Conservation (phyloP, 2,888 invertebrate genomes). For the Tiliacea aurago region DNA sequence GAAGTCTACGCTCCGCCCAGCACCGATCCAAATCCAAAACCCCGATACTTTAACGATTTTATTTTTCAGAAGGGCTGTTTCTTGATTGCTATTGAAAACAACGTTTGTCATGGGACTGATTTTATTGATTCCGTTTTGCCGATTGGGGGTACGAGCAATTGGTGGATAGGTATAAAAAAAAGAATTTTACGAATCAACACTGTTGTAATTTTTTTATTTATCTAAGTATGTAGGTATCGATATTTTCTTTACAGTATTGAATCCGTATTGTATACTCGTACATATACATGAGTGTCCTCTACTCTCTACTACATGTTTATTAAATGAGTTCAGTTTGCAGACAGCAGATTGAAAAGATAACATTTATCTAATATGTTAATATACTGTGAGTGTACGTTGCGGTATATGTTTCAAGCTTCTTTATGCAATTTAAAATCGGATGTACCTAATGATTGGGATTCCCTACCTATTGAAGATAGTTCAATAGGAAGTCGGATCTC, state of each 20-base stretch:
- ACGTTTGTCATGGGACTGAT: not conserved
- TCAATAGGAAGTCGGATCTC: not conserved
- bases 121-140: not conserved
- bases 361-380: conserved; percentile 46
- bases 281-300: not conserved
- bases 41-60: no score
- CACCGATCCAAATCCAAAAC: no score
- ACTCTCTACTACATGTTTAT: conserved; percentile 32
- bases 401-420: conserved; percentile 3
- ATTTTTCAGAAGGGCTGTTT: not conserved
- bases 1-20: no score
- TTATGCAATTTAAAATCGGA: not conserved
- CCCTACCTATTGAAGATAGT: not conserved
- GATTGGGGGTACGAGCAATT: not conserved
- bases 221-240: not conserved
- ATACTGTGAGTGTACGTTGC: not conserved
- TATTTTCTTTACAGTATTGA: not conserved
- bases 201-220: not conserved
- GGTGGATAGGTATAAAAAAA: not conserved
- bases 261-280: not conserved
- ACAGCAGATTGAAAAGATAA: conserved; percentile 43
- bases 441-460: not conserved
- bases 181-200: not conserved
- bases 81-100: not conserved
- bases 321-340: conserved; percentile 43